A percentile compares a stretch with the other conserved stretches of the same genome.
phyloP scores from a whole-genome alignment of 2,797 vertebrate genomes.

The Poecilia gillii region DNA sequence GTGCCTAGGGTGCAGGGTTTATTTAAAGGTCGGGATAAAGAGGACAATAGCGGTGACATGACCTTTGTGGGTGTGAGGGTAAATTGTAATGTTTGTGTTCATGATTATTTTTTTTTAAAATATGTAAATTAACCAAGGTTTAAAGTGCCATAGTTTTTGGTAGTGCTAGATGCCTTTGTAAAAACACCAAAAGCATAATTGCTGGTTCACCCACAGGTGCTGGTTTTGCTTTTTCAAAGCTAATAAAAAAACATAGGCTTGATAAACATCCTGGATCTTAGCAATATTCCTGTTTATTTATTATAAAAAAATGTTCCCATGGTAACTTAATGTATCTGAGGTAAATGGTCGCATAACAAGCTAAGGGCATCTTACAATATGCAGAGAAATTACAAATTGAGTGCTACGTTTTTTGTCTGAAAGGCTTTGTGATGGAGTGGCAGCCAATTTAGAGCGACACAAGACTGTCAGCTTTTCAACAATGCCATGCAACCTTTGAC shows the following conservation, averaged over 20 bases:
- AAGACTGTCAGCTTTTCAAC: conserved; percentile 25
- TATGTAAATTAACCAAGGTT: conserved; percentile 29
- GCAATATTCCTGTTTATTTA: conserved; percentile 1
- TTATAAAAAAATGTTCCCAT: conserved; percentile 33
- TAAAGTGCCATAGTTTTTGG: conserved; percentile 6
- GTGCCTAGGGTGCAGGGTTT: conserved; percentile 69
- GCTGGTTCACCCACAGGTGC: conserved; percentile 5
- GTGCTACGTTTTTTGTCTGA: conserved; percentile 21
- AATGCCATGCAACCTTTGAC: conserved; percentile 38
- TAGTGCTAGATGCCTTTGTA: background rate
- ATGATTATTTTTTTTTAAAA: conserved; percentile 12
- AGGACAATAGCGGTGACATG: conserved; percentile 65
- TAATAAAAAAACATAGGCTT: background rate
- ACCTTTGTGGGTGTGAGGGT: conserved; percentile 27
- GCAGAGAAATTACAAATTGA: background rate
- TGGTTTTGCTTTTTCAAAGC: conserved; percentile 15
- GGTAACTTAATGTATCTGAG: conserved; percentile 27
- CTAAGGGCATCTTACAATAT: conserved; percentile 37
- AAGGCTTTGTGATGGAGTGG: conserved; percentile 36
- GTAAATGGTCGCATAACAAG: conserved; percentile 20
- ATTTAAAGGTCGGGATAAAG: conserved; percentile 77
- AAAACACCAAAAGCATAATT: conserved; percentile 14
- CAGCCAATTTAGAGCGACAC: conserved; percentile 30
- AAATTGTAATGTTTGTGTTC: conserved; percentile 43
- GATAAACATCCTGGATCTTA: conserved; percentile 5